Base-by-base conservation (phyloP, 2,888 invertebrate genomes). In the Ecliptopera silaceata region DNA sequence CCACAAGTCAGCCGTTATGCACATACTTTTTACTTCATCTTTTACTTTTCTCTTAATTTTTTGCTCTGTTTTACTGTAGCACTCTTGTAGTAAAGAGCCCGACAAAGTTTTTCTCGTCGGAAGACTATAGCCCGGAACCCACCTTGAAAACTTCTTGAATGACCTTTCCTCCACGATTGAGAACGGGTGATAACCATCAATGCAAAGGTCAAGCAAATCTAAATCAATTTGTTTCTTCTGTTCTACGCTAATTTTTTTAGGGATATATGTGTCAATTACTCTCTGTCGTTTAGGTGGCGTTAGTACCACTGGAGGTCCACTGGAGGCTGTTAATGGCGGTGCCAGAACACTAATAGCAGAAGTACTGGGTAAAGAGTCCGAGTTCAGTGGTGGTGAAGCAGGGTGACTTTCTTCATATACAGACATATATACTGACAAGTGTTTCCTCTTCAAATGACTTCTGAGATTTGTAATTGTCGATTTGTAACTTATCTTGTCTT, bases 41-140 rank as follows among this genome's bases (percentile, higher is more conserved):
- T 5, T n/a, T 15, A 43, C 43, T 20, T 20, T 18, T 29, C 6
- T 13, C 29, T 11, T 43, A 15, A 43, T 43, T 2, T 13, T 29
- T 2, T 18, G 20, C 29, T 43, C 43, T 29, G 29, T 11, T 20
- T 29, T 29, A 43, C 2, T 43, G 12, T 43, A 43, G 13, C n/a
- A 29, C 10, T 43, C 43, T 29, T 29, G 15, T 13, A 43, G 13
- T 20, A 43, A 43, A 4, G 43, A 43, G 3, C 29, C 29, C 15
- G 43, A 43, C n/a, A 43, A 43, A 8, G 29, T 43, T 43, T 43
- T 43, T 15, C 43, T 43, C 29, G 20, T 15, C 15, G 43, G 43
- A 11, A 43, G 20, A n/a, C 8, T 43, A 11, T 43, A 43, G 26
- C 43, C 43, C 0, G 43, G 43, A 15, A 43, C 29, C 43, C 43